Evolutionary conservation across 2,113 vertebrate species (phyloP).

Genomic region (Thalassoma bifasciatum): DNA sequence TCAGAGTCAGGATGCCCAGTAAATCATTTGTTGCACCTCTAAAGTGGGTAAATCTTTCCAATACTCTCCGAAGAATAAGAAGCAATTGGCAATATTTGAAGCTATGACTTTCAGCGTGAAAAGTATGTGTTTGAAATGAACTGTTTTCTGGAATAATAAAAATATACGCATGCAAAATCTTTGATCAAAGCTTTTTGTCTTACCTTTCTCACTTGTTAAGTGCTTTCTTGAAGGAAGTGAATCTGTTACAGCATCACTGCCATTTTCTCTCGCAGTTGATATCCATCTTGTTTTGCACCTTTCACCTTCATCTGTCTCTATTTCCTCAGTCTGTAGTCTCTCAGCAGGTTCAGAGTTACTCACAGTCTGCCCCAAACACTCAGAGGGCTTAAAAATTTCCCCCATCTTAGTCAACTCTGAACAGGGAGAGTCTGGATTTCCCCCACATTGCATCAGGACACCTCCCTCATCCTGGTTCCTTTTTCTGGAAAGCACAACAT

Average conservation of each 20-base stretch:
- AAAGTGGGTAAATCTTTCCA: not conserved
- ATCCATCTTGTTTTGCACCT: slow-evolving; percentile 18
- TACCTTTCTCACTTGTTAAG: slow-evolving; percentile 65
- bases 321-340: slow-evolving; percentile 19
- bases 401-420: slow-evolving; percentile 82
- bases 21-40: not conserved
- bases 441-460: slow-evolving; percentile 79
- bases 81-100: not conserved
- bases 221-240: slow-evolving; percentile 44
- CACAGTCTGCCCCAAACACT: slow-evolving; percentile 76
- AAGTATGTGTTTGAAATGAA: too few species aligned
- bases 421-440: slow-evolving; percentile 73
- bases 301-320: slow-evolving; percentile 13
- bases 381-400: slow-evolving; percentile 72
- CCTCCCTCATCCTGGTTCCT: slow-evolving; percentile 77
- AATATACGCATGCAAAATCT: too few species aligned
- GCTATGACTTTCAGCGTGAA: not conserved
- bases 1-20: not conserved
- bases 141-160: too few species aligned
- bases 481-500: slow-evolving; percentile 55
- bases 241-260: slow-evolving; percentile 46
- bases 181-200: not conserved
- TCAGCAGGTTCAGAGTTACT: slow-evolving; percentile 65
- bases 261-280: slow-evolving; percentile 12
- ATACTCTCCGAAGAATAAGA: not conserved